Evolutionary conservation across 2,888 invertebrate genomes (phyloP), one percentile per base, ranked within the genome.

Genomic region (Eurois occulta): DNA sequence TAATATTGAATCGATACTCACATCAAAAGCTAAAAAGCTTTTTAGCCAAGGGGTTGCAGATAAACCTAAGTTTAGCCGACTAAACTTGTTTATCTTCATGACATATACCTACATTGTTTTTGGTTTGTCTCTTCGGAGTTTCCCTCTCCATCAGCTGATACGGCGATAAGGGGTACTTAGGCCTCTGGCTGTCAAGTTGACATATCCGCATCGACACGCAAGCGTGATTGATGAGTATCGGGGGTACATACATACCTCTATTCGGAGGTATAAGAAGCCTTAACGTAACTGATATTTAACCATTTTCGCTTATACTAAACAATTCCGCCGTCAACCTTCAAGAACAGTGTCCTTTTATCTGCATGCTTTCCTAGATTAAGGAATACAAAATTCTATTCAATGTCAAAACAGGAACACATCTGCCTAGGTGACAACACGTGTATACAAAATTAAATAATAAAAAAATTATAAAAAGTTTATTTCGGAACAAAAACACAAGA

Each of bases 161-260:
- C 32, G 13, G 8, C n/a, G 18, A 52, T 52, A 35, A 24, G 11
- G 5, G 46, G n/a, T 65, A 65, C 65, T 65, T 65, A 77, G 24
- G 28, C 24, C 10, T 35, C 24, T 28, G 8, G 18, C 16, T 60
- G 80, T 62, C 74, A 77, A 81, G 62, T 81, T 73, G 48, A 72
- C 43, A 62, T 52, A 73, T 73, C 73, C 77, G 62, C 62, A 62
- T 55, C 35, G 48, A 52, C 24, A 64, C 28, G 24, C 62, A 24
- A 73, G 3, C 62, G 28, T 77, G 81, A 72, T 81, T 72, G 74
- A 81, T 52, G 52, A 24, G 7, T 35, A 24, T 69, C 10, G 0
- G 8, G 8, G 8, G 16, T 28, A 52, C 4, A 10, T 77, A 41
- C 4, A 6, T n/a, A 1, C 38, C 32, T 32, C 18, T 24, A n/a